Evolutionary conservation across 2,797 vertebrate genomes (phyloP).

Genomic region (Astyanax mexicanus): DNA sequence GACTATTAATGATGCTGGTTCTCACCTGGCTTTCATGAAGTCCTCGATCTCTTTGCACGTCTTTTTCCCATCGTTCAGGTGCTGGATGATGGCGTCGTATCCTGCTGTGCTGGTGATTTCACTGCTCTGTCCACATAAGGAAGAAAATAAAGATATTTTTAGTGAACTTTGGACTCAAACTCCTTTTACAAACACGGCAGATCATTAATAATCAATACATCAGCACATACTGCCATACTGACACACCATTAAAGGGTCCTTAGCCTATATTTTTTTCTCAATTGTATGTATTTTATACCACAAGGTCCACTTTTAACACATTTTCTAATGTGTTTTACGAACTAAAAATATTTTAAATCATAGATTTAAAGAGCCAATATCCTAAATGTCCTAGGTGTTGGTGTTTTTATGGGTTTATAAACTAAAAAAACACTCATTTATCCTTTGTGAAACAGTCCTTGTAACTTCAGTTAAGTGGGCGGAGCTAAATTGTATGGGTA

Average conservation of each 20-base stretch:
- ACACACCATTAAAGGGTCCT: background rate
- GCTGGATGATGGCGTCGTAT: conserved; percentile 90
- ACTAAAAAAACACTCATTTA: no score
- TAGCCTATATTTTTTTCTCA: no score
- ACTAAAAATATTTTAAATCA: no score
- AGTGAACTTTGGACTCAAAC: background rate
- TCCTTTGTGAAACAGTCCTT: no score
- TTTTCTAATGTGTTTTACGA: no score
- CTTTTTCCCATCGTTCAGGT: conserved; percentile 89
- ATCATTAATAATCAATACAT: background rate
- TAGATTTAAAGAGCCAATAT: no score
- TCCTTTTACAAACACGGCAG: background rate
- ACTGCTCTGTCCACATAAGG: conserved; percentile 72
- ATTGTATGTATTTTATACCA: no score
- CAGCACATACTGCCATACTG: background rate
- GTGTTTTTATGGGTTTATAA: no score
- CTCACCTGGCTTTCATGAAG: conserved; percentile 94
- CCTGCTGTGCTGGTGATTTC: conserved; percentile 88
- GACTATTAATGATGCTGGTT: background rate
- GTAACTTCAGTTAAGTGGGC: no score
- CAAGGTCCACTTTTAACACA: no score
- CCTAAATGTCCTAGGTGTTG: no score
- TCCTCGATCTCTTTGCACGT: conserved; percentile 97
- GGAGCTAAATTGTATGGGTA: no score
- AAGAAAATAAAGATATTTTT: background rate